These are phyloP conservation scores for Pedetes capensis DNA, from an alignment of 2,113 vertebrate species.

Conservation along the genomic window DNA sequence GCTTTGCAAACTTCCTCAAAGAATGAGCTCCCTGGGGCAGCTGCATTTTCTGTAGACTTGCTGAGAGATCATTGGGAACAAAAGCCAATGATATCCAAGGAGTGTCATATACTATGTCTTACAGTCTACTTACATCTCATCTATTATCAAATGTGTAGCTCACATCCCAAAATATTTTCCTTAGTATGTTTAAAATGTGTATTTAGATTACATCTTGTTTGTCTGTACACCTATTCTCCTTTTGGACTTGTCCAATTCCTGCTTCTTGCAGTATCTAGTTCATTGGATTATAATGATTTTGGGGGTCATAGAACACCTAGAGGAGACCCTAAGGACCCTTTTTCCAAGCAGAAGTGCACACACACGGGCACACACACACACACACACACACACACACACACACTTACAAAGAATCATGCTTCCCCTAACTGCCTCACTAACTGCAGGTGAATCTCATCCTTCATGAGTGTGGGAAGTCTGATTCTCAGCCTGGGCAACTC, in stretches of 20 bases:
- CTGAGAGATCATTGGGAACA: neutral
- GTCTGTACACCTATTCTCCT: neutral
- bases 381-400: neutral
- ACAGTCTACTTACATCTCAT: slow-evolving; percentile 32
- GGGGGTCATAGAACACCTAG: neutral
- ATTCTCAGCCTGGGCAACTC: neutral
- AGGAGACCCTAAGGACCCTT: neutral
- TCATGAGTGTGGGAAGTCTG: neutral
- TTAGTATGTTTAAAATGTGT: slow-evolving; percentile 19
- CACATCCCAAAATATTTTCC: slow-evolving; percentile 15
- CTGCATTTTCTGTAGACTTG: slow-evolving; percentile 36
- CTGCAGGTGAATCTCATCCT: neutral
- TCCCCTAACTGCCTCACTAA: neutral
- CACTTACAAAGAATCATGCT: neutral
- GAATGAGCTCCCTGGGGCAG: slow-evolving; percentile 11
- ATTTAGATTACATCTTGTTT: neutral
- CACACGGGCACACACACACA: neutral
- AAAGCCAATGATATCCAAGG: neutral
- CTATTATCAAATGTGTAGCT: neutral
- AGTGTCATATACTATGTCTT: slow-evolving; percentile 1
- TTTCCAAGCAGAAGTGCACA: neutral
- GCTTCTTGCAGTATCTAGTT: neutral
- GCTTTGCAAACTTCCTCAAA: slow-evolving; percentile 41
- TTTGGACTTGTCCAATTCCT: neutral
- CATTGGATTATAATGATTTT: neutral